Conservation (phyloP, 2,888 invertebrate species). For the Allolobophora icterica region DNA sequence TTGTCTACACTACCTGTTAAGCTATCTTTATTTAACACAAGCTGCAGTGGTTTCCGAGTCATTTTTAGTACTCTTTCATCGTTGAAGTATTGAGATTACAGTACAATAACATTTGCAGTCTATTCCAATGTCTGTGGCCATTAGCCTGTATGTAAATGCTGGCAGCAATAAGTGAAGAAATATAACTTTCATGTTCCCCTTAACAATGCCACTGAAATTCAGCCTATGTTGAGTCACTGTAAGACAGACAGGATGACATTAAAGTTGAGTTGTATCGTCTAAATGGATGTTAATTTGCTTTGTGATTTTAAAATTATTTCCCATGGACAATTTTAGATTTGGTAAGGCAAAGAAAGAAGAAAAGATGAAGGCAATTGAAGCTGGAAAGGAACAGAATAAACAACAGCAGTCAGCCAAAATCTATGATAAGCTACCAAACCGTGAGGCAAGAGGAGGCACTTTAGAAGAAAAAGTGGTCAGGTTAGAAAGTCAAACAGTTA, state of each 20-base stretch:
- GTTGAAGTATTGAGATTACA: no score
- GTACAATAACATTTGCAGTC: no score
- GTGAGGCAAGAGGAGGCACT: slow-evolving; percentile 3
- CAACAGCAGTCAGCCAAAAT: background rate
- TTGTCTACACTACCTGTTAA: background rate
- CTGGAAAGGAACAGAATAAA: background rate
- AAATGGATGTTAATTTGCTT: background rate
- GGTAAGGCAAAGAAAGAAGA: background rate
- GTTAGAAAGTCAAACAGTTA: background rate
- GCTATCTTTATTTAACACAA: background rate
- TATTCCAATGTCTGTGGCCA: no score
- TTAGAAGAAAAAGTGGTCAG: background rate
- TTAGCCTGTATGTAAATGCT: no score
- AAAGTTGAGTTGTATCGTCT: background rate
- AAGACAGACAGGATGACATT: background rate
- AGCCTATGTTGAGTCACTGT: no score
- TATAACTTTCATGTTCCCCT: no score
- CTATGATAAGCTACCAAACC: background rate
- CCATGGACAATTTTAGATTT: background rate
- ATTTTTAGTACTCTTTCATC: no score
- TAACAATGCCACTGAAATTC: no score
- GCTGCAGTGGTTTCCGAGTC: no score
- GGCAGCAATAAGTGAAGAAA: no score
- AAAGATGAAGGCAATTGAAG: background rate
- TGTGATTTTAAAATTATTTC: background rate